Conservation (phyloP, 1,140 invertebrate species). For the Ridgeia piscesae region DNA sequence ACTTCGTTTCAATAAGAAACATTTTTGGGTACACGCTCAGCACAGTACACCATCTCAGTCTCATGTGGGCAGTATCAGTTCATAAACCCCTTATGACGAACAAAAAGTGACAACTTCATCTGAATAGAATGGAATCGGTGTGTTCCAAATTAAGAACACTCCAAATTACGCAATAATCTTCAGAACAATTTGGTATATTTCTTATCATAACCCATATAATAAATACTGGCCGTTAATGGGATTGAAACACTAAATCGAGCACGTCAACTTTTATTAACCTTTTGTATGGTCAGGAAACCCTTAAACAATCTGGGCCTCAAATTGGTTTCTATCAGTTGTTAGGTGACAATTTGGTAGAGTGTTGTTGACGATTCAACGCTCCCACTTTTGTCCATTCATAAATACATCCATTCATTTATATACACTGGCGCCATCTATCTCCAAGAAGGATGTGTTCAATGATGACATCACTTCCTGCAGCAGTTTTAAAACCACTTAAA, state of each 20-base stretch:
- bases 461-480: not conserved
- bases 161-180: not conserved
- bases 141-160: not conserved
- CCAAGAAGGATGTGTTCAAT: not conserved
- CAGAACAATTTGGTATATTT: not conserved
- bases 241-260: not conserved
- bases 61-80: not conserved
- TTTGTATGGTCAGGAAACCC: not conserved
- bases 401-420: not conserved
- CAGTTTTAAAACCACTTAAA: not conserved
- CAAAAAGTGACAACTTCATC: not conserved
- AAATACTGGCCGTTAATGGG: not conserved
- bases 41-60: not conserved
- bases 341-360: not conserved
- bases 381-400: not conserved
- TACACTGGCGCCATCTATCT: not conserved
- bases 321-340: not conserved
- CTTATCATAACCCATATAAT: not conserved
- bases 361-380: not conserved
- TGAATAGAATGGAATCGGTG: not conserved
- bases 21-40: not conserved
- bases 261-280: not conserved
- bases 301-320: not conserved
- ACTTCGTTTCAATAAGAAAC: not conserved
- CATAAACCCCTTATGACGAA: not conserved